Evolutionary conservation across 2,797 vertebrate genomes (phyloP).

Genomic region (Odontamblyopus rebecca): DNA sequence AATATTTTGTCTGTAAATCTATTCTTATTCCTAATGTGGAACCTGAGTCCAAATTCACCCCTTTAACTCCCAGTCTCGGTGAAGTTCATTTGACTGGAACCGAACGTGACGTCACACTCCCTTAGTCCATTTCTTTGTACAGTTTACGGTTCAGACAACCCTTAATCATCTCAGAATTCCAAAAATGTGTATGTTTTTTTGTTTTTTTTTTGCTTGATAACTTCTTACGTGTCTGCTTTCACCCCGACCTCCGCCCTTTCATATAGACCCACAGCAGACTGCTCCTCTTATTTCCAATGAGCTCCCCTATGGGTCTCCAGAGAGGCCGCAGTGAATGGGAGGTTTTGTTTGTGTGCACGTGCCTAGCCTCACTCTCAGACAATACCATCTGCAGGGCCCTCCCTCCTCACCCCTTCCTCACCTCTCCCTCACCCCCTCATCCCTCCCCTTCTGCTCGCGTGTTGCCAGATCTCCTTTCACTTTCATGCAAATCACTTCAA

Average conservation of each 20-base stretch:
- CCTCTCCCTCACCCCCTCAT: neutral
- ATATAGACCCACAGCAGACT: constrained; percentile 1
- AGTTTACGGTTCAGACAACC: too few relatives aligned
- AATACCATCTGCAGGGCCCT: constrained; percentile 45
- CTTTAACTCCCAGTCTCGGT: too few relatives aligned
- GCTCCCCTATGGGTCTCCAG: constrained; percentile 45
- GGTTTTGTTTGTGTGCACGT: constrained; percentile 56
- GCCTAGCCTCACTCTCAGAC: constrained; percentile 42
- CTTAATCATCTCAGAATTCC: neutral
- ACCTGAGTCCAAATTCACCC: too few relatives aligned
- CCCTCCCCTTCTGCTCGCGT: constrained; percentile 45
- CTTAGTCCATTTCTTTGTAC: too few relatives aligned
- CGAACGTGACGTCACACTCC: too few relatives aligned
- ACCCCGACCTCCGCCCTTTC: neutral
- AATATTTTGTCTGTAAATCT: too few relatives aligned
- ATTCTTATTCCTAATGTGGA: too few relatives aligned
- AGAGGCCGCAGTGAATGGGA: constrained; percentile 56
- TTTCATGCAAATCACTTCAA: constrained; percentile 45
- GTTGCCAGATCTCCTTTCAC: constrained; percentile 70
- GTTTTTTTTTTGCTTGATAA: neutral
- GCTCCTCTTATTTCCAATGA: constrained; percentile 54
- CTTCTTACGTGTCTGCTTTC: neutral
- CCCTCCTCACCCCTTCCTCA: constrained; percentile 20
- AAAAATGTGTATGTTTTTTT: neutral
- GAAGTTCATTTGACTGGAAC: too few relatives aligned